Percentiles rank a stretch among this genome's conserved stretches.
phyloP scores from a whole-genome alignment of 2,888 invertebrate genomes.

The Thumatha senex region DNA sequence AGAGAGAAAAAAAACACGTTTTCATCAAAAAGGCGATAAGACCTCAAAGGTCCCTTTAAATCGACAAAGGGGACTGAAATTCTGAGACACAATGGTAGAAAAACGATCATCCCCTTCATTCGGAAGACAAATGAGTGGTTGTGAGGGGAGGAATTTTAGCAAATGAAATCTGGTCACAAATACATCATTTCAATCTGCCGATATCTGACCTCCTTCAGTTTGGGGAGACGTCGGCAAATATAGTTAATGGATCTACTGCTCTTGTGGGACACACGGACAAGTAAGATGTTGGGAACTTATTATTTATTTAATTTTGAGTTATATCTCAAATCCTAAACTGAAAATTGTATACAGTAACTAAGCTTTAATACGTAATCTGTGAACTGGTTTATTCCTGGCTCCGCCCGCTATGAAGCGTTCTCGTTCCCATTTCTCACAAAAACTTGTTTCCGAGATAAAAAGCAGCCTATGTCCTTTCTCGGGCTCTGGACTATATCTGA shows the following conservation, averaged over 20 bases:
- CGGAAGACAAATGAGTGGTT: conserved; percentile 24
- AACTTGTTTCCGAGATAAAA: too few relatives aligned
- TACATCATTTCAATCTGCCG: conserved; percentile 69
- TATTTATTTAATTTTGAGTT: too few relatives aligned
- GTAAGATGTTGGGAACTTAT: background rate
- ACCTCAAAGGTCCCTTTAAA: conserved; percentile 8
- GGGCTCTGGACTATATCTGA: too few relatives aligned
- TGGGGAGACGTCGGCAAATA: conserved; percentile 64
- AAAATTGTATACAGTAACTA: too few relatives aligned
- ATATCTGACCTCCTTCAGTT: conserved; percentile 66
- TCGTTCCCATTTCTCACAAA: too few relatives aligned
- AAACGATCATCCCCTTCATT: conserved; percentile 26
- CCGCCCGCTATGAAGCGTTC: too few relatives aligned
- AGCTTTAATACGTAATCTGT: too few relatives aligned
- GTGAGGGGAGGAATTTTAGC: conserved; percentile 24
- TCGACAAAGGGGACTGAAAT: conserved; percentile 6
- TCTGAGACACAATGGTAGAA: conserved; percentile 15
- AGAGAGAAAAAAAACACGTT: background rate
- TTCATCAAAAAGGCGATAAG: conserved; percentile 6
- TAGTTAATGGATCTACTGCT: conserved; percentile 64
- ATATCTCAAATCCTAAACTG: too few relatives aligned
- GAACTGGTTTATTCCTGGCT: too few relatives aligned
- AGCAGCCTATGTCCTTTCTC: too few relatives aligned
- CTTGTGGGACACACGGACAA: conserved; percentile 35
- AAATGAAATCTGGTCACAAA: conserved; percentile 65